Evolutionary conservation across 2,888 invertebrate genomes (phyloP).

Genomic region (Stenolophus ochropezus): DNA sequence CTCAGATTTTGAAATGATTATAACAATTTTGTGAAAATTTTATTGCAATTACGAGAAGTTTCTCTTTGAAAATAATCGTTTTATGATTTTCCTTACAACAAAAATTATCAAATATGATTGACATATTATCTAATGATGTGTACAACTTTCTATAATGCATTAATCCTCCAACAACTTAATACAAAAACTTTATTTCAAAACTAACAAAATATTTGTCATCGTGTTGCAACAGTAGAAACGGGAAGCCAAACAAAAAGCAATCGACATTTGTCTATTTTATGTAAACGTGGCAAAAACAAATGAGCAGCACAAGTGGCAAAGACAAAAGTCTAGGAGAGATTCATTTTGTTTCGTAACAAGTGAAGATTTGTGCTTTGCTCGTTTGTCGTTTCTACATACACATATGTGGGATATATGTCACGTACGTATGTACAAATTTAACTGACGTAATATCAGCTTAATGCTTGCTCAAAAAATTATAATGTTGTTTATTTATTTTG

Average conservation of each 20-base stretch:
- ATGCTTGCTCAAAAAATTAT: not conserved
- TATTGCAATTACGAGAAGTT: too few species aligned
- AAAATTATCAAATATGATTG: conserved; percentile 4
- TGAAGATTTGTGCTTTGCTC: not conserved
- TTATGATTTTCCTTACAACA: not conserved
- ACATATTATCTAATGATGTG: not conserved
- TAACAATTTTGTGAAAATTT: too few species aligned
- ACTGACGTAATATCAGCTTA: not conserved
- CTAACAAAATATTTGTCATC: conserved; percentile 8
- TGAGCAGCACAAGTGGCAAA: conserved; percentile 6
- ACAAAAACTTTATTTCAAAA: conserved; percentile 22
- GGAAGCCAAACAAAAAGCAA: conserved; percentile 22
- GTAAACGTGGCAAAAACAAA: conserved; percentile 32
- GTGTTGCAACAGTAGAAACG: conserved; percentile 26
- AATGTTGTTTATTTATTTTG: not conserved
- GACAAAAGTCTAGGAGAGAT: conserved; percentile 40
- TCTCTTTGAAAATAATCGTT: not conserved
- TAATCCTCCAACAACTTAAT: not conserved
- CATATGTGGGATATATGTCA: not conserved
- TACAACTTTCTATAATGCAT: conserved; percentile 22
- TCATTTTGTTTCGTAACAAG: conserved; percentile 47
- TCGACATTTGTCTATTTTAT: conserved; percentile 41
- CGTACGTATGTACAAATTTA: not conserved
- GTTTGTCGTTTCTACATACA: not conserved
- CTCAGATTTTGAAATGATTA: too few species aligned